Percentiles rank a stretch among this genome's conserved stretches.
These are phyloP conservation scores for Limnephilus lunatus DNA, from an alignment of 2,888 invertebrate species.

Conservation along the genomic window DNA sequence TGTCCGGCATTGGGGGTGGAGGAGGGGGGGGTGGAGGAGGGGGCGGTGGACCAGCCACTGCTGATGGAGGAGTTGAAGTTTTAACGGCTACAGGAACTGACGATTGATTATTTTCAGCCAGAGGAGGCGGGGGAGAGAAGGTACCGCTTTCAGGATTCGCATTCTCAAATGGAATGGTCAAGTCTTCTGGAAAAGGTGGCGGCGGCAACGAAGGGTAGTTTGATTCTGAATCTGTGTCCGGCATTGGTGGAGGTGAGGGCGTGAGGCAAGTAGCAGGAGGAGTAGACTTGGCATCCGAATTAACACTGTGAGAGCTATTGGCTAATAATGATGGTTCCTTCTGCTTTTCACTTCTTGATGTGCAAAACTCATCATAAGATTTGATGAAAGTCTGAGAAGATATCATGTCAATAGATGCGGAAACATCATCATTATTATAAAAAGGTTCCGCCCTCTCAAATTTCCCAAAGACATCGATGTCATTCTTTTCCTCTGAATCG, in stretches of 20 bases:
- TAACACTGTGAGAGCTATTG: neutral
- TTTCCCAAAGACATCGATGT: constrained; percentile 60
- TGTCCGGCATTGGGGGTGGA: constrained; percentile 70
- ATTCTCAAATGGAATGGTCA: constrained; percentile 68
- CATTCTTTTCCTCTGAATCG: constrained; percentile 68
- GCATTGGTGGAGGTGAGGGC: constrained; percentile 69
- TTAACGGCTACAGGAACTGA: constrained; percentile 63
- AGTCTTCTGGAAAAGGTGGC: constrained; percentile 68
- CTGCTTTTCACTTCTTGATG: constrained; percentile 61
- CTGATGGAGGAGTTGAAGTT: neutral
- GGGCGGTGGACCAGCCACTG: constrained; percentile 67
- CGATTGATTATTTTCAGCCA: constrained; percentile 67
- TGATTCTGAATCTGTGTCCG: constrained; percentile 66
- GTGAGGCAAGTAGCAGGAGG: constrained; percentile 67
- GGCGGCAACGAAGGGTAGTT: constrained; percentile 68
- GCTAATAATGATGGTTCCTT: constrained; percentile 2
- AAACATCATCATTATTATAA: constrained; percentile 63
- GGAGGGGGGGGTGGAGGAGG: constrained; percentile 71
- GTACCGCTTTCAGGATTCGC: constrained; percentile 65
- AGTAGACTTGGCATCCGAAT: constrained; percentile 58
- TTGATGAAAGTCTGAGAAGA: constrained; percentile 58
- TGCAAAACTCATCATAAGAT: constrained; percentile 64
- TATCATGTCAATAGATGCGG: constrained; percentile 47
- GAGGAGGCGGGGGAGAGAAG: constrained; percentile 66
- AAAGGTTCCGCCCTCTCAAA: constrained; percentile 65